These are phyloP conservation scores for Bos javanicus DNA, from an alignment of 2,113 vertebrate species.

Conservation along the genomic window DNA sequence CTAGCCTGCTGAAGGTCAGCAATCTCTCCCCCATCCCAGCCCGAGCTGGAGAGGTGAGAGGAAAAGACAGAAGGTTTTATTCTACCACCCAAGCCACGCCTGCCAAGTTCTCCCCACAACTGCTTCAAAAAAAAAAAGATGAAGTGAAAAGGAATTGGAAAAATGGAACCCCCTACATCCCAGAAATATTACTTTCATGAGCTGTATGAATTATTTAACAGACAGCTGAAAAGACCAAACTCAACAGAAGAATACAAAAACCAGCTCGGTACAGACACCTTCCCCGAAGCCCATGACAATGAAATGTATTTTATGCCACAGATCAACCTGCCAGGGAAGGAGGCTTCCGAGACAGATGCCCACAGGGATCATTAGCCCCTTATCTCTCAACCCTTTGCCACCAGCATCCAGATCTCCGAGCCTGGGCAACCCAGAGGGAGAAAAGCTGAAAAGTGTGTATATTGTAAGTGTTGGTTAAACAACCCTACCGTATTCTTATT, in stretches of 20 bases:
- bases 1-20: slow-evolving; percentile 15
- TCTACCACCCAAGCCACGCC: slow-evolving; percentile 24
- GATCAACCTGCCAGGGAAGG: slow-evolving; percentile 77
- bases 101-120: slow-evolving; percentile 56
- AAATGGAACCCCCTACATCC: slow-evolving; percentile 66
- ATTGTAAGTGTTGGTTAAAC: slow-evolving; percentile 89
- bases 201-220: slow-evolving; percentile 81
- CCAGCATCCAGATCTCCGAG: slow-evolving; percentile 75
- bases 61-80: slow-evolving; percentile 45
- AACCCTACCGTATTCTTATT: slow-evolving; percentile 88
- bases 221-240: slow-evolving; percentile 77
- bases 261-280: slow-evolving; percentile 64
- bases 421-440: slow-evolving; percentile 53
- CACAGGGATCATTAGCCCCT: slow-evolving; percentile 80
- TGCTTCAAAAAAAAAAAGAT: slow-evolving; percentile 44
- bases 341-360: slow-evolving; percentile 75
- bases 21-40: background rate
- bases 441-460: slow-evolving; percentile 84
- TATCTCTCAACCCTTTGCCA: slow-evolving; percentile 86
- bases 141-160: slow-evolving; percentile 66
- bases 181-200: slow-evolving; percentile 75
- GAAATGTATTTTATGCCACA: slow-evolving; percentile 80
- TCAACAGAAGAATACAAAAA: slow-evolving; percentile 74
- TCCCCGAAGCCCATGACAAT: slow-evolving; percentile 77
- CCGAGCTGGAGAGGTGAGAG: slow-evolving; percentile 29